Evolutionary conservation across 2,797 vertebrate species (phyloP), one percentile per base, ranked within the genome.

Genomic region (Chiloscyllium punctatum): DNA sequence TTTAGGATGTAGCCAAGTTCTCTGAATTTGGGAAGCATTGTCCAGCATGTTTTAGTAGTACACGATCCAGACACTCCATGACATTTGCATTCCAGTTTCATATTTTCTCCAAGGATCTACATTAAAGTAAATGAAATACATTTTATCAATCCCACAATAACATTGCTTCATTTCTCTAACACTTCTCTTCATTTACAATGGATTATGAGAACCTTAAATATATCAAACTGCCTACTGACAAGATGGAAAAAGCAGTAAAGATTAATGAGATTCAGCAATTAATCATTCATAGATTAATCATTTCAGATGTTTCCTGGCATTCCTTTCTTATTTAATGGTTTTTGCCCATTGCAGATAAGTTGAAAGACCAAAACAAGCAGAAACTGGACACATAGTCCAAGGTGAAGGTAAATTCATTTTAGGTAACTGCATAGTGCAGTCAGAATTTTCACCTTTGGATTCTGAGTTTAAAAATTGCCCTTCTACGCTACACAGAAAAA

Each of bases 1-100:
- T 98, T 99, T 94, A 99, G 98, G 96, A 99, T 97, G 96, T 98
- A 99, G 96, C 99, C 99, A 96, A 99, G 97, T 97, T 99, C 99
- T 0, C 99, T 98, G 97, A 99, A 99, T 97, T 99, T 99, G 0
- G 99, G 99, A 95, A 99, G 98, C 0, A 98, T 99, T 0, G 98
- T 99, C 99, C 99, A 99, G 97, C 99, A 99, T 0, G 99, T 99
- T 97, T 99, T 99, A 95, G 99, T 99, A 96, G 99, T 99, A 96
- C 99, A 99, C 1, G 99, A 99, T 66, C 99, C 99, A 0, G 99
- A 99, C 62, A 99, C 99, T 0, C 99, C 99, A 0, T 99, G 99
- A 96, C 99, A 99, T 96, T 99, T 99, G 96, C 99, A 99, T 97
- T 99, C 99, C 96, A 99, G 97, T 94, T 97, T 98, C 99, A 99